These are phyloP conservation scores for Sisyra terminalis DNA, from an alignment of 2,888 invertebrate genomes.

Conservation along the genomic window DNA sequence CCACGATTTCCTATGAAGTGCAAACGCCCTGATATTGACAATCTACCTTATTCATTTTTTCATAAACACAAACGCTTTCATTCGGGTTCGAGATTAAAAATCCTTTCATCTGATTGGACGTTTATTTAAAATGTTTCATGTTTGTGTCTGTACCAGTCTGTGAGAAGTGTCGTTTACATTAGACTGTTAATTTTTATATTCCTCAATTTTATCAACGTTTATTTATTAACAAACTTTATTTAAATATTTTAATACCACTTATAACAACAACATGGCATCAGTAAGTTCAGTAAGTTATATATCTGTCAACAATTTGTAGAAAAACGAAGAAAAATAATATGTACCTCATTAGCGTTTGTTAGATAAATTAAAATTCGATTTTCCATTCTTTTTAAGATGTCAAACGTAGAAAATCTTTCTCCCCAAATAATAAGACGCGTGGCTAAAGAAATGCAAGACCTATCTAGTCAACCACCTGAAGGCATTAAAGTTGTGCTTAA, in stretches of 20 bases:
- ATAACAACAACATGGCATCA: background rate
- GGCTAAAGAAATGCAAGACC: conserved; percentile 71
- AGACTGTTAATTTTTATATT: conserved; percentile 10
- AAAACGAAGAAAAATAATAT: background rate
- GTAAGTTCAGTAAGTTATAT: conserved; percentile 2
- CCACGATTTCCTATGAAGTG: too few relatives aligned
- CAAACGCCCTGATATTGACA: too few relatives aligned
- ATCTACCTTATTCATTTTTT: background rate
- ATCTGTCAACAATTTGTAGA: background rate
- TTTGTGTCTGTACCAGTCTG: conserved; percentile 13
- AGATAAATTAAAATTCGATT: background rate
- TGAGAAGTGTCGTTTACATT: conserved; percentile 14
- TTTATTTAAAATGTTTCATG: conserved; percentile 18
- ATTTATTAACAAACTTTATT: background rate
- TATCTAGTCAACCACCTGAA: conserved; percentile 71
- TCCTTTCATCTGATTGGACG: conserved; percentile 17
- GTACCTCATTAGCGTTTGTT: background rate
- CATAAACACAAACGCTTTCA: background rate
- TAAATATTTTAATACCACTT: background rate
- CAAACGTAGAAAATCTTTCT: conserved; percentile 87
- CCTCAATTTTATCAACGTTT: background rate
- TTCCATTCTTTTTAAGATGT: conserved; percentile 38
- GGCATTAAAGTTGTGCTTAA: conserved; percentile 80
- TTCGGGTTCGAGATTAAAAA: conserved; percentile 14
- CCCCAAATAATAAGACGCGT: conserved; percentile 83